Evolutionary conservation across 2,888 invertebrate genomes (phyloP).

Genomic region (Agriopis marginaria): DNA sequence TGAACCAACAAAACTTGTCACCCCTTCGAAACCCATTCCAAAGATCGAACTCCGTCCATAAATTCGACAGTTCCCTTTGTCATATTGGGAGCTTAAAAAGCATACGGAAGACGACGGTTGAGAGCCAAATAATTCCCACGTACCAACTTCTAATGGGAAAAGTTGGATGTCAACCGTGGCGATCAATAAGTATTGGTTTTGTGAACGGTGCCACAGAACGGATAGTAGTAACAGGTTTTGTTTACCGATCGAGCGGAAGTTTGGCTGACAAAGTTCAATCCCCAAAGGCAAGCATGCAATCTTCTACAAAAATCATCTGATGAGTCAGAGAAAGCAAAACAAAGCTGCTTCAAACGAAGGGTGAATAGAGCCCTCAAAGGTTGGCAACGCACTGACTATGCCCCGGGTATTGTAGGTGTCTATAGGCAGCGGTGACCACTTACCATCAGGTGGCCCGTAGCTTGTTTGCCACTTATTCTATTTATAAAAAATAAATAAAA

Average conservation of each 20-base stretch:
- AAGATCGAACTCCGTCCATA: slow-evolving; percentile 44
- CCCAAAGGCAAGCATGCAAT: background rate
- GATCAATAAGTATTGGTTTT: slow-evolving; percentile 64
- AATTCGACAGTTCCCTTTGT: slow-evolving; percentile 49
- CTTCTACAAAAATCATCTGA: background rate
- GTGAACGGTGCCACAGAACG: slow-evolving; percentile 43
- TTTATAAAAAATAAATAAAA: no score
- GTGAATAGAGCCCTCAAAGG: no score
- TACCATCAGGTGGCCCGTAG: no score
- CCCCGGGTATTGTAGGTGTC: no score
- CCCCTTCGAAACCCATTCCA: slow-evolving; percentile 6
- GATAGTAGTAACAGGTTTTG: slow-evolving; percentile 49
- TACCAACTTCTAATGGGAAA: slow-evolving; percentile 76
- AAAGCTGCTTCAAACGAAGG: no score
- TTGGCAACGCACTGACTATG: no score
- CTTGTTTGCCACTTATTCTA: no score
- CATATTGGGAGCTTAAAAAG: slow-evolving; percentile 52
- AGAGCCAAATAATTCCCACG: slow-evolving; percentile 62
- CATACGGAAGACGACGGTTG: slow-evolving; percentile 50
- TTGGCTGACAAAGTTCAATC: slow-evolving; percentile 6
- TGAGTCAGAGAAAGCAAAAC: background rate
- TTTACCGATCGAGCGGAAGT: slow-evolving; percentile 48
- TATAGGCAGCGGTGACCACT: no score
- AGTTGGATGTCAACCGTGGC: slow-evolving; percentile 64
- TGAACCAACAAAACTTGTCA: slow-evolving; percentile 18